Conservation (phyloP, 2,113 vertebrate species). For the Ochotona curzoniae region DNA sequence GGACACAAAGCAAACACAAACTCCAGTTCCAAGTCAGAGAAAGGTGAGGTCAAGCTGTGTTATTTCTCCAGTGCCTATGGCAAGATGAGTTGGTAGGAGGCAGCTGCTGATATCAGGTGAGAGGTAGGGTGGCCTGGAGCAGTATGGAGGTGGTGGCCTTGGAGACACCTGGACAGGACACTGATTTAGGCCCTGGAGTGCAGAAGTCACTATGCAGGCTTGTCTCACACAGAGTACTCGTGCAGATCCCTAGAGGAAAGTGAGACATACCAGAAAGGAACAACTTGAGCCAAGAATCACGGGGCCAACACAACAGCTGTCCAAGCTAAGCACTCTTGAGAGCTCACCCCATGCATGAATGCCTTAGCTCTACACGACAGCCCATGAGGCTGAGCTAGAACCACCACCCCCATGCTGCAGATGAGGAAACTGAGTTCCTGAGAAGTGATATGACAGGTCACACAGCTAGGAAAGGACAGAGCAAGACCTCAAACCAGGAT, state of each 20-base stretch:
- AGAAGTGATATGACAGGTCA: neutral
- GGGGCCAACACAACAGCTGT: accelerated
- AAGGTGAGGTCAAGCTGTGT: neutral
- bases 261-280: neutral
- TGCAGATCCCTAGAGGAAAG: neutral
- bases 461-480: neutral
- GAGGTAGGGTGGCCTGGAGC: neutral
- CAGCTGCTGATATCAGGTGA: neutral
- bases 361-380: neutral
- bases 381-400: neutral
- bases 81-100: too few species aligned
- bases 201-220: neutral
- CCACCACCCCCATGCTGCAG: too few species aligned
- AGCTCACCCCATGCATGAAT: too few species aligned
- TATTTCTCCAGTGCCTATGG: neutral
- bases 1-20: neutral
- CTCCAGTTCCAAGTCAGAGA: neutral
- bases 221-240: neutral
- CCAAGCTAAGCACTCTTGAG: neutral
- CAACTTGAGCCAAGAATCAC: neutral
- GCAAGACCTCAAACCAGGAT: neutral
- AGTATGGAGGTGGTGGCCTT: neutral
- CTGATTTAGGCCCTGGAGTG: neutral
- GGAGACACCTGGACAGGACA: neutral
- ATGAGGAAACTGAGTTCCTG: neutral